These are phyloP conservation scores for Rhynchophorus ferrugineus DNA, from an alignment of 1,140 invertebrate genomes.

Conservation along the genomic window DNA sequence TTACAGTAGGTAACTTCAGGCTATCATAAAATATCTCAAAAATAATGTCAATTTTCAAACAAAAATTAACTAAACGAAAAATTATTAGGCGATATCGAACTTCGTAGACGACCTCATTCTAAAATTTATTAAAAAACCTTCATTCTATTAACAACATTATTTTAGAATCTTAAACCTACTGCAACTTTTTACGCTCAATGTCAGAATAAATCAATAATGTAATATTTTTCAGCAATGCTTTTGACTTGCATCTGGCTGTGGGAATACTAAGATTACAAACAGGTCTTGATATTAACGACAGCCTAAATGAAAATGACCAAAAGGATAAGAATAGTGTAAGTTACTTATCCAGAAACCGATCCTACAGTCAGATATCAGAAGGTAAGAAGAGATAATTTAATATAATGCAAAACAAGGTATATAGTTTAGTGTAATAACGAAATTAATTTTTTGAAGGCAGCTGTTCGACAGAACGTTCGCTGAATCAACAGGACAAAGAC, in stretches of 20 bases:
- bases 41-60: background rate
- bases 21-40: background rate
- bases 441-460: constrained; percentile 46
- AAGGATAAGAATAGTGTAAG: constrained; percentile 32
- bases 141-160: too few species aligned
- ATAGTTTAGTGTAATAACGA: too few species aligned
- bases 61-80: constrained; percentile 5
- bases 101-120: too few species aligned
- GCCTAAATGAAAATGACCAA: constrained; percentile 27
- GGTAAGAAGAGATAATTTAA: constrained; percentile 42
- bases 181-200: too few species aligned
- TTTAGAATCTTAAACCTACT: too few species aligned
- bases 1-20: constrained; percentile 69
- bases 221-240: constrained; percentile 66
- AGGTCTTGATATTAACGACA: constrained; percentile 63
- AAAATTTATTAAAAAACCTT: too few species aligned
- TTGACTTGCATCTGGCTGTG: constrained; percentile 87
- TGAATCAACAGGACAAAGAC: constrained; percentile 40
- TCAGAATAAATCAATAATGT: constrained; percentile 11
- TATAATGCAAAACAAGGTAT: too few species aligned
- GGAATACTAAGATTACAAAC: constrained; percentile 76
- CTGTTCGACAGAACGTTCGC: constrained; percentile 52
- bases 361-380: constrained; percentile 59
- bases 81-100: too few species aligned
- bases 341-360: constrained; percentile 47